These are phyloP conservation scores for Antheraea assamensis DNA, from an alignment of 2,888 invertebrate species.

Conservation along the genomic window DNA sequence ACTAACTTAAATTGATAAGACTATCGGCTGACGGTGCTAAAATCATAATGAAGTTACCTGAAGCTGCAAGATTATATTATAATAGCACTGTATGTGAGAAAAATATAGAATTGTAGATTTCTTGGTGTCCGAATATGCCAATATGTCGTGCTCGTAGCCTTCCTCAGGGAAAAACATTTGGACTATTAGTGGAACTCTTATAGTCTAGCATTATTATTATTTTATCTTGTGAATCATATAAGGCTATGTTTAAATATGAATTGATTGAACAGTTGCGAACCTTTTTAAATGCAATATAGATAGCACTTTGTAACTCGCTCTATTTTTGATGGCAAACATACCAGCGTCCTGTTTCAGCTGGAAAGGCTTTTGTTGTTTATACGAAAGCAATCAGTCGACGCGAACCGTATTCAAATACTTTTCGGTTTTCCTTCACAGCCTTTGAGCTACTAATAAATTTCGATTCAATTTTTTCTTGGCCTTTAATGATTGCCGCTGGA, in stretches of 20 bases:
- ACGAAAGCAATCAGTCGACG: slow-evolving; percentile 18
- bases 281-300: background rate
- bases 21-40: too few species aligned
- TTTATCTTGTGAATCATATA: background rate
- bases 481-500: background rate
- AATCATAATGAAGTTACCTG: too few species aligned
- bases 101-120: too few species aligned
- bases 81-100: too few species aligned
- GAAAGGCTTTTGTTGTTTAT: slow-evolving; percentile 18
- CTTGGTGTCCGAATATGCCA: too few species aligned
- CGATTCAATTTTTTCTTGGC: slow-evolving; percentile 6
- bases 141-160: too few species aligned
- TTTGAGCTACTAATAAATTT: slow-evolving; percentile 19
- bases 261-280: background rate
- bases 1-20: too few species aligned
- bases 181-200: too few species aligned
- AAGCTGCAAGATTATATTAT: too few species aligned
- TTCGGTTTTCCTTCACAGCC: slow-evolving; percentile 7
- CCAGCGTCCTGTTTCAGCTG: background rate
- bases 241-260: background rate
- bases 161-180: too few species aligned
- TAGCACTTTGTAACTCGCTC: background rate
- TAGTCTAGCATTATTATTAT: background rate
- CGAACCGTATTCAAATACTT: slow-evolving; percentile 10
- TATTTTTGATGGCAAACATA: background rate